These are phyloP conservation scores for Caenorhabditis parvicauda DNA, from an alignment of 2,888 invertebrate species.

Conservation along the genomic window DNA sequence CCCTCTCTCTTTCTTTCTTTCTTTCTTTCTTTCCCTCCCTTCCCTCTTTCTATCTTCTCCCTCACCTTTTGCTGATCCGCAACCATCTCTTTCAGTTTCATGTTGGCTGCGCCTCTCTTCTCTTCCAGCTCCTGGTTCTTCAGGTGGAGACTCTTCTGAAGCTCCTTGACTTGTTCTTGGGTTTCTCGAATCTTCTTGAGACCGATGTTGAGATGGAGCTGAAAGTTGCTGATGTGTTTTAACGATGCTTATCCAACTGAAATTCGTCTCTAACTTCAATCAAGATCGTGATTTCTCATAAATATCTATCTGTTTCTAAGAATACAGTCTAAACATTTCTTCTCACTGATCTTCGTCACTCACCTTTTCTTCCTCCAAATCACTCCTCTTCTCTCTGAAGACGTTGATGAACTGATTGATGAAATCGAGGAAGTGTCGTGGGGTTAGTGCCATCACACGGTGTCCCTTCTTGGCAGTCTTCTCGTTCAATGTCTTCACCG, in stretches of 20 bases:
- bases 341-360: no score
- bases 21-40: not conserved
- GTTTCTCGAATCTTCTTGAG: constrained; percentile 98
- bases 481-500: constrained; percentile 84
- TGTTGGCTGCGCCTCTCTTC: constrained; percentile 97
- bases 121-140: constrained; percentile 78
- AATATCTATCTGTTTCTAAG: not conserved
- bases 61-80: constrained; percentile 77
- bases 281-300: not conserved
- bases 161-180: constrained; percentile 97
- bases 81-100: constrained; percentile 96
- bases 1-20: not conserved
- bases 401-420: constrained; percentile 91
- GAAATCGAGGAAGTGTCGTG: constrained; percentile 95
- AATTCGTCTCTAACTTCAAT: not conserved
- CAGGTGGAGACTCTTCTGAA: constrained; percentile 95
- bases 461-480: constrained; percentile 73
- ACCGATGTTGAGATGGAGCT: constrained; percentile 92
- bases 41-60: constrained; percentile 90
- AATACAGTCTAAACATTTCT: no score
- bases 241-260: not conserved
- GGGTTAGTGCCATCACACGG: constrained; percentile 94
- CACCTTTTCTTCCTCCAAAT: constrained; percentile 93
- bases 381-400: constrained; percentile 91
- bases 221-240: not conserved